phyloP scores from a whole-genome alignment of 2,113 vertebrate genomes.

The Puma concolor region DNA sequence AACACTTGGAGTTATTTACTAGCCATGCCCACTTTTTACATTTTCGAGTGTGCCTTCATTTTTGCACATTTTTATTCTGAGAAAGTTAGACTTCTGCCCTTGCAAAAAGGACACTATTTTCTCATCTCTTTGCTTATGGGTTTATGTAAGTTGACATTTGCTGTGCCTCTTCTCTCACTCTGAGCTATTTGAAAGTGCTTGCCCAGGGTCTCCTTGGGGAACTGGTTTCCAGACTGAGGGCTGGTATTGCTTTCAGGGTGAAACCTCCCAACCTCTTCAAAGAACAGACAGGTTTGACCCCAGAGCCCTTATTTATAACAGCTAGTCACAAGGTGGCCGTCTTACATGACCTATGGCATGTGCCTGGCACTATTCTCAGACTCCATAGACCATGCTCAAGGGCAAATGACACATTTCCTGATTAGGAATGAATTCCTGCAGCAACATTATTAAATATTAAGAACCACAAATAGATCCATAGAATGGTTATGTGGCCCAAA shows the following conservation, averaged over 20 bases:
- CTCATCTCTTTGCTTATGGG: slow-evolving; percentile 81
- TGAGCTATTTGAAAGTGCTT: slow-evolving; percentile 84
- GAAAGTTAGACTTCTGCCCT: slow-evolving; percentile 79
- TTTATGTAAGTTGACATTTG: slow-evolving; percentile 87
- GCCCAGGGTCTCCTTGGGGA: slow-evolving; percentile 85
- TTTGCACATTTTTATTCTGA: slow-evolving; percentile 59
- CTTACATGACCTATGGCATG: slow-evolving; percentile 83
- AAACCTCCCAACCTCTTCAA: slow-evolving; percentile 87
- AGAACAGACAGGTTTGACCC: slow-evolving; percentile 87
- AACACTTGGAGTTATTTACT: slow-evolving; percentile 15
- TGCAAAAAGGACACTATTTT: slow-evolving; percentile 84
- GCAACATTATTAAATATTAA: slow-evolving; percentile 81
- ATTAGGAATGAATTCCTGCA: slow-evolving; percentile 81
- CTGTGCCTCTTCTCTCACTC: slow-evolving; percentile 83
- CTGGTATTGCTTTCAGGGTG: slow-evolving; percentile 86
- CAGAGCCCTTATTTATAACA: slow-evolving; percentile 88
- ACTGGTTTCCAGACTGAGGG: slow-evolving; percentile 77
- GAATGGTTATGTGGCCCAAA: not conserved
- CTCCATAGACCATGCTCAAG: slow-evolving; percentile 77
- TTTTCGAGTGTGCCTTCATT: slow-evolving; percentile 37
- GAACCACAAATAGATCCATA: slow-evolving; percentile 67
- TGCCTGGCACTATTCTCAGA: slow-evolving; percentile 82
- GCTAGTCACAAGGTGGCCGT: slow-evolving; percentile 81
- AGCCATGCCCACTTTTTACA: not conserved
- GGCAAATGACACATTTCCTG: slow-evolving; percentile 83